phyloP scores from a whole-genome alignment of 2,113 vertebrate genomes.

The Hippotragus niger region DNA sequence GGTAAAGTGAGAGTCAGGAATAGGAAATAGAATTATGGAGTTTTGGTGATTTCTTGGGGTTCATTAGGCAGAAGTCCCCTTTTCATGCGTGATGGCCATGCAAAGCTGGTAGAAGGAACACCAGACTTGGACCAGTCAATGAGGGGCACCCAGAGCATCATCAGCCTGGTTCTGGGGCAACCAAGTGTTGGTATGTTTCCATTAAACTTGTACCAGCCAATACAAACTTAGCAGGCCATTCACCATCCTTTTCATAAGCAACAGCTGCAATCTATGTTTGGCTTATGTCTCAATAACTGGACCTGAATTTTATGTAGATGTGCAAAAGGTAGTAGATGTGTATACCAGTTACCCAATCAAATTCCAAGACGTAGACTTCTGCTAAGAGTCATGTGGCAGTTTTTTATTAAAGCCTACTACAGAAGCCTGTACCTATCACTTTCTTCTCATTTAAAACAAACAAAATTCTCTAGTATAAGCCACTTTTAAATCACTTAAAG shows the following conservation, averaged over 20 bases:
- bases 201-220: no score
- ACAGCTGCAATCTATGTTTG: background rate
- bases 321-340: background rate
- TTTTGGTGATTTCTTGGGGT: background rate
- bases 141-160: rapidly evolving
- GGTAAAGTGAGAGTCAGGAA: background rate
- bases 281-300: background rate
- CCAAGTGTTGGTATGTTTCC: rapidly evolving
- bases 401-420: background rate
- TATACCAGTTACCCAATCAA: background rate
- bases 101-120: background rate
- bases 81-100: background rate
- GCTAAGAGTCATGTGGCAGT: background rate
- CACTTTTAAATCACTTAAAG: background rate
- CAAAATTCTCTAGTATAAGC: background rate
- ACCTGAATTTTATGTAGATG: background rate
- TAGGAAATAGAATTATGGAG: background rate
- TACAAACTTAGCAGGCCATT: background rate
- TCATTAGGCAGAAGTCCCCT: background rate
- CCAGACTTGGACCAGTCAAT: rapidly evolving
- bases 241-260: background rate
- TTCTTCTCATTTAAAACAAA: background rate
- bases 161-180: background rate
- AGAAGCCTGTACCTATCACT: background rate
- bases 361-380: background rate